Conservation (phyloP, 2,113 vertebrate genomes). For the Parus major region DNA sequence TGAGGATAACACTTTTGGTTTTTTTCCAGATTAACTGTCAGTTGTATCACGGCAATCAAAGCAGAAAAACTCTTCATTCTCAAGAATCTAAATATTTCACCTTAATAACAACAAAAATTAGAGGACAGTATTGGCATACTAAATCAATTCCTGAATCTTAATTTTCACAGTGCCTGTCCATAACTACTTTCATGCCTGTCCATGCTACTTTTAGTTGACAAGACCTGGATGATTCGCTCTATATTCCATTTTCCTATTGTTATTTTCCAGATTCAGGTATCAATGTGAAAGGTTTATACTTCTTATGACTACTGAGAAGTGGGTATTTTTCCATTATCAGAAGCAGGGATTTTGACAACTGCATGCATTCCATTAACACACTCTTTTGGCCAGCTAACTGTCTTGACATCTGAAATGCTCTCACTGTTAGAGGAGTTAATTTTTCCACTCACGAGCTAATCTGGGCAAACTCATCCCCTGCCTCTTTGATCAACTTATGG, state of each 20-base stretch:
- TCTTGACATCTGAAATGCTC: background rate
- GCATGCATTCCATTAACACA: background rate
- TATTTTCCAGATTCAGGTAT: background rate
- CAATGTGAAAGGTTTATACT: background rate
- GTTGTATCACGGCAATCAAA: background rate
- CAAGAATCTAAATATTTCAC: conserved; percentile 34
- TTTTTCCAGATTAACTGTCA: background rate
- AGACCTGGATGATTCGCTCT: background rate
- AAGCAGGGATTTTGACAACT: background rate
- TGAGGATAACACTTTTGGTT: background rate
- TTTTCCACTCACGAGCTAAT: background rate
- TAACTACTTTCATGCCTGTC: too few species aligned
- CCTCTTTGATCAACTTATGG: background rate
- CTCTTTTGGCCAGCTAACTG: background rate
- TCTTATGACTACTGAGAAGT: background rate
- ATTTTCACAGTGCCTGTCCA: background rate
- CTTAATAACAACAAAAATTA: background rate
- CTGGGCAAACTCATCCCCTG: background rate
- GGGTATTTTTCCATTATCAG: background rate
- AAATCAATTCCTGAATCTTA: background rate
- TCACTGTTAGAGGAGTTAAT: background rate
- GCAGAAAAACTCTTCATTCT: background rate
- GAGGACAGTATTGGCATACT: background rate
- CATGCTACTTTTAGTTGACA: background rate
- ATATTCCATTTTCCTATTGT: background rate